Evolutionary conservation across 64 coral and sea anemone species (phyloP), one percentile per base, ranked within the genome.

Genomic region (Stichodactyla helianthus): DNA sequence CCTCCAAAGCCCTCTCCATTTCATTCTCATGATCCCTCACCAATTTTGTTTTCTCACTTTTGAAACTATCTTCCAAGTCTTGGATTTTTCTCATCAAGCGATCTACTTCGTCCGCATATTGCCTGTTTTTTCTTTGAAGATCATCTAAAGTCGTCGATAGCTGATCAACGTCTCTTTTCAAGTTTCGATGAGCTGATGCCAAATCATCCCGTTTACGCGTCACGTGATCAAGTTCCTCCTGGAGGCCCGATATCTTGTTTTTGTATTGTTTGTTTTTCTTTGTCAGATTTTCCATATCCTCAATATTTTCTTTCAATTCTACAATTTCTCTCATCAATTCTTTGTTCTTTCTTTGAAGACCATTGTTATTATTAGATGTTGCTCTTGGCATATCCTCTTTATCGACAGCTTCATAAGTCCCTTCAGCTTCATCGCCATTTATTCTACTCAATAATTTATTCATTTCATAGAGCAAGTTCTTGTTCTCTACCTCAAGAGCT

Each of bases 401-500:
- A 1, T 14, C 28, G 53, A 54, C 26, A 31, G 22, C 14, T 74
- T 79, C 6, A n/a, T 17, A 87, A 54, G n/a, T 65, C 26, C 51
- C 65, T 52, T 79, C 23, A n/a, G 10, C 11, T n/a, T 90, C 53
- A 27, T 89, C 83, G 2, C 22, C 9, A 26, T 79, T 79, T 85
- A 55, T 51, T 58, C 51, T 67, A 53, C 56, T 55, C 8, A 79
- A 82, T 80, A 93, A 86, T 18, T 97, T 89, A 22, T 93, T 97
- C 22, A 97, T 87, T 80, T 97, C 92, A 51, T 97, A 93, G 18
- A 97, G 86, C 16, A 97, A 84, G 77, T 93, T 93, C 74, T 97
- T 97, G 86, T 97, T 97, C 71, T 97, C 94, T 13, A 88, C 83
- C 51, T 97, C 94, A 16, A 97, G 88, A 54, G 88, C 60, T 90